Conservation (phyloP, 2,113 vertebrate species). For the Antechinus flavipes region DNA sequence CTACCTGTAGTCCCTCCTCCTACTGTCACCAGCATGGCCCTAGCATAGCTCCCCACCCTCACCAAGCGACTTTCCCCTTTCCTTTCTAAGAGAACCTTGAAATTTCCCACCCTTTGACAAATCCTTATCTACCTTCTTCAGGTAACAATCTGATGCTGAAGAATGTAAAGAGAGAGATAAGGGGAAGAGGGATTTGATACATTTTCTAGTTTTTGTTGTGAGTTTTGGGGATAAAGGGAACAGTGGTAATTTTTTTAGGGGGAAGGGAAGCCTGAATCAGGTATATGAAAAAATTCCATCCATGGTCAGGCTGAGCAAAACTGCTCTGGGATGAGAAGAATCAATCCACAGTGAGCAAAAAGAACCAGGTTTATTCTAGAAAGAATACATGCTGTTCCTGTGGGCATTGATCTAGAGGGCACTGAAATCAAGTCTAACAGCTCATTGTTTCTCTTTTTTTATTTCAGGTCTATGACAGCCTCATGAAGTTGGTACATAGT, state of each 20-base stretch:
- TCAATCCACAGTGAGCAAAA: not conserved
- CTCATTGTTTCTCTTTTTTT: constrained; percentile 47
- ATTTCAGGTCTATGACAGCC: constrained; percentile 77
- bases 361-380: not conserved
- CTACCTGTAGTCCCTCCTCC: no score
- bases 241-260: not conserved
- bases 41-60: not conserved
- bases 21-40: not conserved
- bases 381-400: not conserved
- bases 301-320: not conserved
- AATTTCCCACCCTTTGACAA: not conserved
- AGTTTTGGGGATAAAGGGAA: not conserved
- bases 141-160: not conserved
- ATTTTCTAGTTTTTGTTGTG: not conserved
- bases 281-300: constrained; percentile 30
- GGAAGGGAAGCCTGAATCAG: constrained; percentile 4
- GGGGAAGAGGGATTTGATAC: not conserved
- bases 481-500: constrained; percentile 80
- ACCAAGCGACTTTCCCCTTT: not conserved
- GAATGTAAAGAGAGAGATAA: no score
- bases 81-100: not conserved
- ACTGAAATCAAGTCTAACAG: constrained; percentile 11
- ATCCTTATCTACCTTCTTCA: not conserved
- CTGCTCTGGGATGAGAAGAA: constrained; percentile 34
- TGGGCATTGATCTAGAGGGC: not conserved